Evolutionary conservation across 2,113 vertebrate species (phyloP), one percentile per base, ranked within the genome.

Genomic region (Notothenia coriiceps): DNA sequence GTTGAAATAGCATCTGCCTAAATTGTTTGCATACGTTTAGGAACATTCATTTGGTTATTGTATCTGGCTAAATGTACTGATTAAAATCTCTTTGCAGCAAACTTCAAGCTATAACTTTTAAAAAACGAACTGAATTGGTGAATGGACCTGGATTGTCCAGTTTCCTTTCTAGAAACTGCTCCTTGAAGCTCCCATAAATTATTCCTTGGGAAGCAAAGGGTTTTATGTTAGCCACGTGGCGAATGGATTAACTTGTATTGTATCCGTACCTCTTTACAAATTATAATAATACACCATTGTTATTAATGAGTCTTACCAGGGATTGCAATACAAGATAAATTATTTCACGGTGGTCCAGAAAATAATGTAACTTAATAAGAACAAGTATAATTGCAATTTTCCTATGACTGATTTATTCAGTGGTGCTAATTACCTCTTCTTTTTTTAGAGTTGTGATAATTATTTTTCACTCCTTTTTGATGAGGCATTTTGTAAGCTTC

Each of bases 381-480:
- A 90, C 77, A 88, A 85, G 87, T 82, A 86, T 84, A 92, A 92
- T 92, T 92, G 89, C 88, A 88, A 89, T 91, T 88, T 93, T 86
- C 85, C 88, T 87, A 89, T 86, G 85, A 73, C 71, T 88, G 91
- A 94, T 94, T 93, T 93, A 94, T 91, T 92, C 88, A 88, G 65
- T 83, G 33, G 55, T 78, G 77, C 89, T 93, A 93, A 94, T 92
- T 90, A 91, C 88, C 76, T 74, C 73, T 65, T 89, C 46, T 86
- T 81, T 83, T 54, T 49, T 69, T 77, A 63, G 73, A 84, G 71
- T 71, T 79, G 62, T 60, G 87, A 85, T 89, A 84, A 92, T 92
- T 91, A 84, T 88, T 93, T 93, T 88, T 84, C 46, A 70, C 52
- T 79, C 44, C 80, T 65, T 79, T 87, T 68, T 55, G 59, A 74